Base-by-base conservation (phyloP, 2,888 invertebrate genomes). In the Parapristionchus giblindavisi region DNA sequence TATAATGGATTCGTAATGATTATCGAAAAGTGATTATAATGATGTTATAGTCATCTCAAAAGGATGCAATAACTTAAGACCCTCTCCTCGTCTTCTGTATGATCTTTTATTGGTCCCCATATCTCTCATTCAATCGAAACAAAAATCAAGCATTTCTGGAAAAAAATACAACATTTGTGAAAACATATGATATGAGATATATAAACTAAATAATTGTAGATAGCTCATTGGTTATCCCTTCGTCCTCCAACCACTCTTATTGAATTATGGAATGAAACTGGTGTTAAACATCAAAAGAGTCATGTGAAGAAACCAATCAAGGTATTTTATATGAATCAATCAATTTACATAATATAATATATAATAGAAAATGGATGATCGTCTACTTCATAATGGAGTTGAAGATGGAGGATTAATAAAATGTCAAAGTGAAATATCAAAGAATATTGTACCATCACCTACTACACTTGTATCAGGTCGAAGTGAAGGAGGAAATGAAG, bases 191-290 rank as follows among this genome's bases (percentile, higher is more conserved):
- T n/a, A n/a, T n/a, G n/a, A n/a, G n/a, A n/a, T n/a, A n/a, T n/a
- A n/a, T n/a, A n/a, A n/a, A n/a, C n/a, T n/a, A 52, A 38, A 14
- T 24, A 24, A n/a, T 38, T 76, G 74, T 51, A 79, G 79, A 80
- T 81, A 11, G 84, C 86, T 24, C 80, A 79, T 17, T 86, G 84
- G 84, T 77, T 87, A 17, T 77, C 78, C 61, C 81, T 87, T 78
- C 78, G 82, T 21, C 85, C 87, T 8, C 85, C 87, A 1, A 87
- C 87, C 24, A 81, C 81, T 61, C 75, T 87, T 27, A 52, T 85
- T 34, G 87, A 87, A 76, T 75, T 87, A 54, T 87, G 87, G 87
- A 80, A 81, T 27, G 83, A 83, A 54, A 83, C 83, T 24, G 83
- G 83, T 56, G 76, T 75, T 27, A 27, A 48, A 29, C 48, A 48